Conservation (phyloP, 1,140 invertebrate species). For the Asobara japonica region DNA sequence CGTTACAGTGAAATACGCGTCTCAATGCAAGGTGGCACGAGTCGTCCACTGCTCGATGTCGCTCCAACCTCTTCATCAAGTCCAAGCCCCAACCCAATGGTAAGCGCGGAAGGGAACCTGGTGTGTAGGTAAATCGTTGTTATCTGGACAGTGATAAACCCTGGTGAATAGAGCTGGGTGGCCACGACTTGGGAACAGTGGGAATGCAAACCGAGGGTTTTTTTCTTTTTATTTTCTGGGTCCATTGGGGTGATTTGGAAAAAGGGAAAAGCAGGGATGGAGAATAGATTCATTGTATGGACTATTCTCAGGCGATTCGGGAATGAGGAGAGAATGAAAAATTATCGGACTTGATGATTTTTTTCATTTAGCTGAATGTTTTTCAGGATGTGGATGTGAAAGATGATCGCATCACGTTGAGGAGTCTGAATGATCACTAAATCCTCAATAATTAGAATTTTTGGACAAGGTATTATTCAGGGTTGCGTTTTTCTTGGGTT, state of each 20-base stretch:
- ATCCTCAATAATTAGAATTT: no score
- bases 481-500: no score
- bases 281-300: not conserved
- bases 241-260: not conserved
- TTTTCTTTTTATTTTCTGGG: no score
- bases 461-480: no score
- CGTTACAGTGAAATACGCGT: constrained; percentile 68
- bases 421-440: no score
- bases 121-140: constrained; percentile 67
- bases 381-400: not conserved
- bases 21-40: constrained; percentile 63
- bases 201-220: constrained; percentile 49
- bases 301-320: not conserved
- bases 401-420: no score
- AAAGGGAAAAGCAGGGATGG: not conserved
- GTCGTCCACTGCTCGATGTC: not conserved
- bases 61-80: constrained; percentile 39
- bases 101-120: constrained; percentile 39
- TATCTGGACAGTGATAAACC: constrained; percentile 69
- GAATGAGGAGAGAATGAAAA: constrained; percentile 4
- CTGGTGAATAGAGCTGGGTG: constrained; percentile 58
- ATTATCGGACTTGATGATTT: not conserved
- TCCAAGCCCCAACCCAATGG: not conserved
- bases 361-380: not conserved
- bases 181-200: constrained; percentile 48